These are phyloP conservation scores for Corythoichthys haematopterus DNA, from an alignment of 2,113 vertebrate species.

Conservation along the genomic window DNA sequence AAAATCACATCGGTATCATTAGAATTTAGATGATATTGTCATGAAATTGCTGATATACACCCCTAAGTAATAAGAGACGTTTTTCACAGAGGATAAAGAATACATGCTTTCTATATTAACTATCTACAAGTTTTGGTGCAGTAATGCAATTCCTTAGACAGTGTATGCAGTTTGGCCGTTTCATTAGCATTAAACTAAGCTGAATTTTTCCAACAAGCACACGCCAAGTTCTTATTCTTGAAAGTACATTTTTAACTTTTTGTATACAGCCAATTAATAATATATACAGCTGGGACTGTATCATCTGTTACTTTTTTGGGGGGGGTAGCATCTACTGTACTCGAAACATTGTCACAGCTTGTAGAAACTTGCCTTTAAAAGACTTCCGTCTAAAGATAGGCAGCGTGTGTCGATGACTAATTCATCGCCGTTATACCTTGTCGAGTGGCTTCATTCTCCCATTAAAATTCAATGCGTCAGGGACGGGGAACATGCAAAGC, in stretches of 20 bases:
- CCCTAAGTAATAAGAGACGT: too few relatives aligned
- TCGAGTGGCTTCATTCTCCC: constrained; percentile 29
- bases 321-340: background rate
- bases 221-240: too few relatives aligned
- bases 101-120: background rate
- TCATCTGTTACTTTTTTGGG: background rate
- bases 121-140: background rate
- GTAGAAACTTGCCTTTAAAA: constrained; percentile 5
- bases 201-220: too few relatives aligned
- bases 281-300: background rate
- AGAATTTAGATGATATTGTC: too few relatives aligned
- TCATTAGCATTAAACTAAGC: too few relatives aligned
- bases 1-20: too few relatives aligned
- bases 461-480: constrained; percentile 55
- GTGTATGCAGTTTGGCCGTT: too few relatives aligned
- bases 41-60: too few relatives aligned
- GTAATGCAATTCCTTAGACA: too few relatives aligned
- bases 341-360: background rate
- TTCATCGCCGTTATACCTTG: constrained; percentile 50
- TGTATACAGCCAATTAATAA: too few relatives aligned
- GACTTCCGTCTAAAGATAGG: constrained; percentile 26
- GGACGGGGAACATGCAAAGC: constrained; percentile 38
- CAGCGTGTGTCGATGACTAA: constrained; percentile 50
- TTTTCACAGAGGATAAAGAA: background rate
- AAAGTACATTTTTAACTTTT: too few relatives aligned